These are phyloP conservation scores for Myotis brandtii DNA, from an alignment of 2,113 vertebrate species.

Conservation along the genomic window DNA sequence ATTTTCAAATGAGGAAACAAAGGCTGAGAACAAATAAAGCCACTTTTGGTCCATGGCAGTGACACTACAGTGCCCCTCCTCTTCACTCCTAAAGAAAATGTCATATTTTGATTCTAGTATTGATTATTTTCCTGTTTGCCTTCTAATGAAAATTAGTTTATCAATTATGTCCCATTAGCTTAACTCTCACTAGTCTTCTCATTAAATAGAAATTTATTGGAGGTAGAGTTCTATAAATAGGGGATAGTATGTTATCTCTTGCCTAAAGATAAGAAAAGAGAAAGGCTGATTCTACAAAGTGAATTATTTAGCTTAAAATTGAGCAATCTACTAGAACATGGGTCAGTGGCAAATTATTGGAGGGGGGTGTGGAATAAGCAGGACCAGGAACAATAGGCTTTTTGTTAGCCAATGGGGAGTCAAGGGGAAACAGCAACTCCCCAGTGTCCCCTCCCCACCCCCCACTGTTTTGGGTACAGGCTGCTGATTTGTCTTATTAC, in stretches of 20 bases:
- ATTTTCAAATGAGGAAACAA: constrained; percentile 53
- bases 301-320: constrained; percentile 64
- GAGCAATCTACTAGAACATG: constrained; percentile 16
- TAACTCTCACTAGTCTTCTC: constrained; percentile 48
- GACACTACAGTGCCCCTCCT: not conserved
- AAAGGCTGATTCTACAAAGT: constrained; percentile 45
- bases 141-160: constrained; percentile 58
- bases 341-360: not conserved
- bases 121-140: constrained; percentile 61
- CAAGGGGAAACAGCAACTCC: not conserved
- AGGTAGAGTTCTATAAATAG: constrained; percentile 49
- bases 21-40: constrained; percentile 36
- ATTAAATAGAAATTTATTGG: constrained; percentile 67
- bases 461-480: not conserved
- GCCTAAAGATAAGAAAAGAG: constrained; percentile 62
- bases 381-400: not conserved
- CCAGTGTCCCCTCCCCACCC: not conserved
- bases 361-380: not conserved
- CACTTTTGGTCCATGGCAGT: not conserved
- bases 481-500: not conserved
- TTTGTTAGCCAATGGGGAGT: not conserved
- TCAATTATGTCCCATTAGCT: constrained; percentile 44
- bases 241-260: constrained; percentile 48
- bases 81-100: constrained; percentile 28
- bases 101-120: constrained; percentile 10